These are phyloP conservation scores for Canis aureus DNA, from an alignment of 2,113 vertebrate genomes.

Conservation along the genomic window DNA sequence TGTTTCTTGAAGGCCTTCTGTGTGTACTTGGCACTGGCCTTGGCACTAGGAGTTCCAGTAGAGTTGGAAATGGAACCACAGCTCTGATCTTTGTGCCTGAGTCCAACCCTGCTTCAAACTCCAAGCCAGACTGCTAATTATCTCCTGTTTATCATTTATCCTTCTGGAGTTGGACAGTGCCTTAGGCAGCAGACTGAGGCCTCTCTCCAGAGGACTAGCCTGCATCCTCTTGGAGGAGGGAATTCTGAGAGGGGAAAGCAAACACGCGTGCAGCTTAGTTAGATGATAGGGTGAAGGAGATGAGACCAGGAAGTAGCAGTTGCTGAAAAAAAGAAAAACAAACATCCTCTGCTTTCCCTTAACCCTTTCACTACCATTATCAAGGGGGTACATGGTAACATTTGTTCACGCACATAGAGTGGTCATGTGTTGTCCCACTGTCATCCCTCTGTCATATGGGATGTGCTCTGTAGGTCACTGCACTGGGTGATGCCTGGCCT, in stretches of 20 bases:
- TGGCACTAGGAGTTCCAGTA: not conserved
- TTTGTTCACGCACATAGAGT: not conserved
- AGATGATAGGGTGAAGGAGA: not conserved
- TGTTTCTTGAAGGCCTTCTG: not conserved
- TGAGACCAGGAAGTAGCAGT: not conserved
- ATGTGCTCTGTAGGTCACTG: not conserved
- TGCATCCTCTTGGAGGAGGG: not conserved
- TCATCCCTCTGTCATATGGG: not conserved
- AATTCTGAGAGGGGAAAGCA: not conserved
- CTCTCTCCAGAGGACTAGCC: not conserved
- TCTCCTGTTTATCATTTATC: not conserved
- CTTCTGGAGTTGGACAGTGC: not conserved
- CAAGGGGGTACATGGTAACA: not conserved
- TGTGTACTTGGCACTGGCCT: not conserved
- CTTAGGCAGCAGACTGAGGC: not conserved
- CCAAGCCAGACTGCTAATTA: conserved; percentile 18
- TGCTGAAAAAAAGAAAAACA: conserved; percentile 6
- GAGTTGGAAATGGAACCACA: conserved; percentile 51
- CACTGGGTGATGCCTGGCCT: not conserved
- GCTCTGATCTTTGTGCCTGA: conserved; percentile 22
- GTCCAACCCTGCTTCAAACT: not conserved
- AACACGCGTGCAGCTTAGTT: not conserved
- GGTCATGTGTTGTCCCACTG: too few relatives aligned
- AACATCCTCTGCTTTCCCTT: not conserved
- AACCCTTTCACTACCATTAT: not conserved